phyloP scores from a whole-genome alignment of 2,113 vertebrate genomes.

The Heteronetta atricapilla region DNA sequence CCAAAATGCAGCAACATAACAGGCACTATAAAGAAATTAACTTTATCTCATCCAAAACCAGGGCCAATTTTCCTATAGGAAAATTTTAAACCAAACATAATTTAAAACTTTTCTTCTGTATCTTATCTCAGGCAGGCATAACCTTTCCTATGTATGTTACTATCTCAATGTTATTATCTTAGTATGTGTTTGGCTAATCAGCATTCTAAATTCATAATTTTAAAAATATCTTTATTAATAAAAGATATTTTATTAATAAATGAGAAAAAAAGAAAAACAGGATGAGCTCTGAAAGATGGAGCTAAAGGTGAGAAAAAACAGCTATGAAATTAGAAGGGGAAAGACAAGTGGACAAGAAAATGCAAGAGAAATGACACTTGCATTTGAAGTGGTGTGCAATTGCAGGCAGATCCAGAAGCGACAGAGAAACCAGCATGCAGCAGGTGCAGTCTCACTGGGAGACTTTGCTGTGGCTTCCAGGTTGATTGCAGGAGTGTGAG shows the following conservation, averaged over 20 bases:
- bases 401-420: neutral
- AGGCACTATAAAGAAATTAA: no score
- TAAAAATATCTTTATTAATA: neutral
- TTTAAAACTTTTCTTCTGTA: neutral
- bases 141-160: neutral
- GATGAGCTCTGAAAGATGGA: neutral
- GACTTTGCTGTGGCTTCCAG: neutral
- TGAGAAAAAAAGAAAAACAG: neutral
- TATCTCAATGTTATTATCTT: neutral
- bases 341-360: neutral
- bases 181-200: neutral
- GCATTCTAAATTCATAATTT: neutral
- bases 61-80: neutral
- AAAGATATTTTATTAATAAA: neutral
- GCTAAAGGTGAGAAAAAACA: neutral
- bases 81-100: neutral
- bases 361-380: neutral
- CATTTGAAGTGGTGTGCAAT: neutral
- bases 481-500: neutral
- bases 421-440: fast-evolving
- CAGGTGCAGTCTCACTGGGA: fast-evolving
- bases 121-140: neutral
- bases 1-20: no score
- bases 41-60: no score
- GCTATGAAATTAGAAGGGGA: neutral